Base-by-base conservation (phyloP, 2,888 invertebrate species). In the Philonicus albiceps region DNA sequence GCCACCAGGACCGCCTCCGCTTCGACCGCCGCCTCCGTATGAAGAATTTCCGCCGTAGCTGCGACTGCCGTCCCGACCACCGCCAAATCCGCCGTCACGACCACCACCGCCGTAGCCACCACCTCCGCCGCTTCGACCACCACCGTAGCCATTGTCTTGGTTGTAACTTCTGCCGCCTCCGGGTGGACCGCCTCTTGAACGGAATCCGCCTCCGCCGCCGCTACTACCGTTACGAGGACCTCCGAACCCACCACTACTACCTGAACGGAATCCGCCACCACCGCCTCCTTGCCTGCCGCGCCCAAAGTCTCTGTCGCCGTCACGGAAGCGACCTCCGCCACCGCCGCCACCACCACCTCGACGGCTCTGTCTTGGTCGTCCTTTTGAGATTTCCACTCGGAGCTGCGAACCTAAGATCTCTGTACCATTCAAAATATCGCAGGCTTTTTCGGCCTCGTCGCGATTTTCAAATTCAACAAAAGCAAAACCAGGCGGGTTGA, bases 401-500 rank as follows among this genome's bases (percentile, higher is more conserved):
- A 98, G 93, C 90, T 97, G 97, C 90, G 96, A 96, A 90, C 97
- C 97, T 93, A 97, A 93, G 91, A 97, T 95, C 92, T 97, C 97
- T 89, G 96, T 95, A 88, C 97, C 97, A 91, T 98, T 97, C 93
- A 98, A 94, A 90, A 95, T 96, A 88, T 92, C 92, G 78, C 97
- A 97, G 88, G 98, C 98, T 90, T 96, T 95, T 92, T 97, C 97
- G 55, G 98, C 98, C 93, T 98, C 97, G 91, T 96, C 95, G 92
- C 95, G 95, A 93, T 96, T 96, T 92, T 96, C 95, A 93, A 97
- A 98, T 93, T 98, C 97, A 92, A 98, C 96, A 93, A 98, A 98
- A 89, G 97, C 98, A 93, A 98, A 98, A 91, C 98, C 97, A 89
- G 97, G 97, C 89, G 98, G 98, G 93, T 98, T 97, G 92, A 97